Evolutionary conservation across 2,888 invertebrate species (phyloP).

Genomic region (Drymonia ruficornis): DNA sequence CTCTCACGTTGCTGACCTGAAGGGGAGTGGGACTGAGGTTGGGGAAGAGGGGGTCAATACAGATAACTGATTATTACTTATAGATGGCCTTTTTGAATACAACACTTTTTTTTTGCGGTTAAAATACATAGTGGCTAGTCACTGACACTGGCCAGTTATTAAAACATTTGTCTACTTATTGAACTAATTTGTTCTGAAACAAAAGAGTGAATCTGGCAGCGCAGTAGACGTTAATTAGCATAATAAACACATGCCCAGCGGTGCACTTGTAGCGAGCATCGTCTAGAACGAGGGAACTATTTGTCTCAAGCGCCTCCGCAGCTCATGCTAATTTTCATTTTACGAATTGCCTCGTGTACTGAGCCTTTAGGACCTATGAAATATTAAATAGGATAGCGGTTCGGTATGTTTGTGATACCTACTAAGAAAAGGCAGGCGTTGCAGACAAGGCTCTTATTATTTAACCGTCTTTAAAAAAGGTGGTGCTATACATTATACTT

Average conservation of each 20-base stretch:
- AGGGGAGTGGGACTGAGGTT: too few species aligned
- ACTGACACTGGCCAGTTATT: too few species aligned
- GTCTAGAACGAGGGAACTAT: conserved; percentile 56
- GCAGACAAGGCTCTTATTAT: neutral
- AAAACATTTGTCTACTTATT: too few species aligned
- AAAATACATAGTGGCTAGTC: too few species aligned
- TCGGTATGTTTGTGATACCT: conserved; percentile 3
- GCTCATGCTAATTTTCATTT: conserved; percentile 68
- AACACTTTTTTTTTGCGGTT: too few species aligned
- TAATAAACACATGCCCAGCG: conserved; percentile 60
- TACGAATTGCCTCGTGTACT: conserved; percentile 48
- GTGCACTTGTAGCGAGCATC: conserved; percentile 41
- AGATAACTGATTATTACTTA: too few species aligned
- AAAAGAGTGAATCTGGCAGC: conserved; percentile 33
- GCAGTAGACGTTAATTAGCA: conserved; percentile 68
- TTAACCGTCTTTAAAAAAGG: too few species aligned
- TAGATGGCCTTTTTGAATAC: too few species aligned
- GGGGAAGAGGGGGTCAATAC: too few species aligned
- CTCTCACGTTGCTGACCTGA: too few species aligned
- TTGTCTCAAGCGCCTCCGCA: conserved; percentile 58
- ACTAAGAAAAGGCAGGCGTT: neutral
- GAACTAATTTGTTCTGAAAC: conserved; percentile 6
- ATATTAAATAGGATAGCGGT: conserved; percentile 21
- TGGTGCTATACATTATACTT: too few species aligned
- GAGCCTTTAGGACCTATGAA: conserved; percentile 25